These are phyloP conservation scores for Lymantria monacha DNA, from an alignment of 2,888 invertebrate species.

Conservation along the genomic window DNA sequence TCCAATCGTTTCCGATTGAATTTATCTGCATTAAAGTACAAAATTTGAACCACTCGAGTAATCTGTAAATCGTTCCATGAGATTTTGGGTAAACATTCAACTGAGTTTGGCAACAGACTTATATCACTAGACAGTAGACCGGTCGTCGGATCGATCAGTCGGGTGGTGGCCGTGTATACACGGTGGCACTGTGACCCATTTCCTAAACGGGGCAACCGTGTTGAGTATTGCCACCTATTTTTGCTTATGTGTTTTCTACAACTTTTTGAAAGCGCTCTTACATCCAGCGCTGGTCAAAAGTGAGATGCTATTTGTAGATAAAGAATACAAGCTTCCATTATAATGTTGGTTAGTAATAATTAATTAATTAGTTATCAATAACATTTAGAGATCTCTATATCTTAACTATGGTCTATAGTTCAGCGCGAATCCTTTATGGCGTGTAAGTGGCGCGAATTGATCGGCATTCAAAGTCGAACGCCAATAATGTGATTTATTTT, in stretches of 20 bases:
- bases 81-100: slow-evolving; percentile 29
- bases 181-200: slow-evolving; percentile 66
- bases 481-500: too few relatives aligned
- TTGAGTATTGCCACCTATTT: slow-evolving; percentile 29
- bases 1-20: slow-evolving; percentile 24
- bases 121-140: slow-evolving; percentile 37
- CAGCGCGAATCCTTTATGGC: background rate
- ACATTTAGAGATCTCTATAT: too few relatives aligned
- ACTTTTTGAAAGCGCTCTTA: slow-evolving; percentile 6
- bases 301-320: background rate
- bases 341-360: too few relatives aligned
- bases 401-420: background rate
- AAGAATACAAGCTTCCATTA: background rate
- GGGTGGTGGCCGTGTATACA: slow-evolving; percentile 42
- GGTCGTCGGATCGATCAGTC: slow-evolving; percentile 46
- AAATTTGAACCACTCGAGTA: slow-evolving; percentile 31
- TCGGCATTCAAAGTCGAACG: too few relatives aligned
- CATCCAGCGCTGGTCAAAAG: background rate
- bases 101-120: slow-evolving; percentile 13
- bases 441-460: too few relatives aligned
- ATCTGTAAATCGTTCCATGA: slow-evolving; percentile 33
- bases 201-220: slow-evolving; percentile 55
- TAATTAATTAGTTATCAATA: too few relatives aligned
- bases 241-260: slow-evolving; percentile 22
- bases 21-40: slow-evolving; percentile 26